Conservation (phyloP, 2,888 invertebrate species). For the Zele albiditarsus region DNA sequence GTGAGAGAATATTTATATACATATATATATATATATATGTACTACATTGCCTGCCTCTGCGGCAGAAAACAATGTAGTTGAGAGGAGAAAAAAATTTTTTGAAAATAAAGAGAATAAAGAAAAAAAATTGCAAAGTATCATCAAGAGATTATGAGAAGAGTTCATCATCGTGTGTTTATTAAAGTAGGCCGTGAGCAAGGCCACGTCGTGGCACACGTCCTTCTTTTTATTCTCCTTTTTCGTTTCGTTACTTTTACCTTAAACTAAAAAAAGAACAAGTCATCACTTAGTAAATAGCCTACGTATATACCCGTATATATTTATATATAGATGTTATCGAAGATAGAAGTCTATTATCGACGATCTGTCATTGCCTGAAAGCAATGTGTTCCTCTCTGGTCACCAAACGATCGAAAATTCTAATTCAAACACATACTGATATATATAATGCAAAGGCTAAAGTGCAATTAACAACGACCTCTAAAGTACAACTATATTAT, state of each 20-base stretch:
- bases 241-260: neutral
- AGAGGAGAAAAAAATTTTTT: neutral
- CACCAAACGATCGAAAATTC: neutral
- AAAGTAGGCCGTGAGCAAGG: constrained; percentile 5
- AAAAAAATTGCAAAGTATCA: constrained; percentile 12
- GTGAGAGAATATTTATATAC: neutral
- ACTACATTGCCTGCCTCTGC: neutral
- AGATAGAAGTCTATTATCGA: constrained; percentile 31
- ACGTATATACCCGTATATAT: neutral
- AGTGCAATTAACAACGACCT: constrained; percentile 9
- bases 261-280: neutral
- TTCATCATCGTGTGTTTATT: neutral
- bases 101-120: neutral
- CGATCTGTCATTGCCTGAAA: constrained; percentile 22
- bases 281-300: constrained; percentile 2
- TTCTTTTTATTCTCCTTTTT: neutral
- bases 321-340: neutral
- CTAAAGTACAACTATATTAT: no score
- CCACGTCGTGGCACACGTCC: neutral
- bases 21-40: constrained; percentile 6
- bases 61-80: constrained; percentile 4
- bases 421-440: neutral
- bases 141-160: neutral
- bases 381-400: neutral
- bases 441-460: constrained; percentile 4